phyloP scores from a whole-genome alignment of 2,113 vertebrate genomes.

The Ctenodactylus gundi region DNA sequence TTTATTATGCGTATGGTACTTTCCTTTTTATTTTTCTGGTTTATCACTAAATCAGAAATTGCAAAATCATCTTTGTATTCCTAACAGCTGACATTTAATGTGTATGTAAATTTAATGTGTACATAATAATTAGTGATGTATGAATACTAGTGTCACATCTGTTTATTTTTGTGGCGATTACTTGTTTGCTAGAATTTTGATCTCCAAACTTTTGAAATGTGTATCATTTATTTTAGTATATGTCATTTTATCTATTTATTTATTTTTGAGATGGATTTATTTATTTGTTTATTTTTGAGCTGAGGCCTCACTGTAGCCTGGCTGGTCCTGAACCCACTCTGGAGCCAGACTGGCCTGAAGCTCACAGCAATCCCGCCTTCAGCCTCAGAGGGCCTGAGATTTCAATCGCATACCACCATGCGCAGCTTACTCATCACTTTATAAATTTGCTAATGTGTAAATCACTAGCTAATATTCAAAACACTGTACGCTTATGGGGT shows the following conservation, averaged over 20 bases:
- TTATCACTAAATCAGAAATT: conserved; percentile 13
- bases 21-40: neutral
- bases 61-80: neutral
- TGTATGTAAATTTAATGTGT: neutral
- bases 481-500: neutral
- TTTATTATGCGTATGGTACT: conserved; percentile 4
- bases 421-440: too few species aligned
- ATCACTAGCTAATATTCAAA: neutral
- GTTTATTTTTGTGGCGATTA: neutral
- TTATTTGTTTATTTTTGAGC: too few species aligned
- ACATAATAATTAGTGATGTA: neutral
- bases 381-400: too few species aligned
- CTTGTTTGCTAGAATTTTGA: neutral
- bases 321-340: too few species aligned
- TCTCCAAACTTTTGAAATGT: neutral
- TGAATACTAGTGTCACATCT: neutral
- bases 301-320: too few species aligned
- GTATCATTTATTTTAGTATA: neutral
- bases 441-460: too few species aligned
- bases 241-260: neutral
- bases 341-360: too few species aligned
- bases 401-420: too few species aligned
- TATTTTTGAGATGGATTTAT: too few species aligned
- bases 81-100: neutral
- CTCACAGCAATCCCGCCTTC: too few species aligned